These are phyloP conservation scores for Paramormyrops hopkinsi DNA, from an alignment of 2,797 vertebrate species.

Conservation along the genomic window DNA sequence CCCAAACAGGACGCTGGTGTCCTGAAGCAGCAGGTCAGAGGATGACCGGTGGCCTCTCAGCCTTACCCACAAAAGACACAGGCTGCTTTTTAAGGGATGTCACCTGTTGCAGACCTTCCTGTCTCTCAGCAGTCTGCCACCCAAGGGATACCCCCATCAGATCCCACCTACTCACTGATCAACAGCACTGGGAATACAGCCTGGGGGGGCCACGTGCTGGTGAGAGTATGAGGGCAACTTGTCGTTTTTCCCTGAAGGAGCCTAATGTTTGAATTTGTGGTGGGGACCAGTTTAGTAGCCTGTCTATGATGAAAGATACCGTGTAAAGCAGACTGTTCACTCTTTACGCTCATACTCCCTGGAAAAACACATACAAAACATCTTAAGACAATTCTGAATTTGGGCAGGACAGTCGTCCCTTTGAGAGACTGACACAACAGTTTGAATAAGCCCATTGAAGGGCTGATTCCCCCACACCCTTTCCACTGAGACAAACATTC, in stretches of 20 bases:
- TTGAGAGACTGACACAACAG: neutral
- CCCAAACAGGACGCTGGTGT: neutral
- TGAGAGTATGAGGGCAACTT: neutral
- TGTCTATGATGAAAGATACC: neutral
- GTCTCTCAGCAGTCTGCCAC: neutral
- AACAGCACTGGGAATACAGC: neutral
- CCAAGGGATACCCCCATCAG: neutral
- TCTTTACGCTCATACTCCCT: neutral
- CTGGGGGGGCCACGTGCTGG: neutral
- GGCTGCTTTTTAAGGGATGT: neutral
- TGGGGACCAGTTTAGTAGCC: neutral
- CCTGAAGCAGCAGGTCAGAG: neutral
- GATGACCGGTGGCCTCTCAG: neutral
- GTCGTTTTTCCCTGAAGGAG: neutral
- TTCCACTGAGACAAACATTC: neutral
- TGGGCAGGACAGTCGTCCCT: neutral
- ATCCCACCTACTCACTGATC: neutral
- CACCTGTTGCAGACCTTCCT: neutral
- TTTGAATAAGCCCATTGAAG: constrained; percentile 1
- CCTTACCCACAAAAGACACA: neutral
- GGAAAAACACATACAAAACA: neutral
- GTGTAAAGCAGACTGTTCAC: neutral
- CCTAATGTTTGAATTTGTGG: neutral
- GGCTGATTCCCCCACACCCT: neutral
- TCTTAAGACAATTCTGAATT: constrained; percentile 10